These are phyloP conservation scores for Tringa solitaria DNA, from an alignment of 2,113 vertebrate species.

Conservation along the genomic window DNA sequence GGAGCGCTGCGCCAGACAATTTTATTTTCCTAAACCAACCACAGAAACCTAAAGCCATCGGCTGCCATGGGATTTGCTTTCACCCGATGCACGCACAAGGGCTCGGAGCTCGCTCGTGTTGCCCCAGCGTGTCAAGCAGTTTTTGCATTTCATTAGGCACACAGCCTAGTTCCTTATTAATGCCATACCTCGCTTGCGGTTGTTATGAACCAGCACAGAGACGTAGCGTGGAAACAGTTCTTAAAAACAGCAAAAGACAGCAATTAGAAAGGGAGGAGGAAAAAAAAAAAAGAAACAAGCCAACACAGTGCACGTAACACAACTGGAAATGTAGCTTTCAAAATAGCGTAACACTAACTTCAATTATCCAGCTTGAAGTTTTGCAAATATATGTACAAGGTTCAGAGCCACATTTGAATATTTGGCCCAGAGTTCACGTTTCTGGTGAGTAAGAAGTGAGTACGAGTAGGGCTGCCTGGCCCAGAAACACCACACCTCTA, in stretches of 20 bases:
- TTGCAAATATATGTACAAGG: constrained; percentile 35
- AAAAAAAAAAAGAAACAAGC: too few species aligned
- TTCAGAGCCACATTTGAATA: constrained; percentile 11
- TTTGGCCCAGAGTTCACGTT: constrained; percentile 21
- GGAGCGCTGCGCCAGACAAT: neutral
- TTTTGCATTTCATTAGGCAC: constrained; percentile 43
- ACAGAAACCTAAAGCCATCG: neutral
- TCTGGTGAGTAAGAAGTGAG: neutral
- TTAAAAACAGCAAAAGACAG: constrained; percentile 35
- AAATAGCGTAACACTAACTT: neutral
- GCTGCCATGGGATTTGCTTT: neutral
- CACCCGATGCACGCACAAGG: neutral
- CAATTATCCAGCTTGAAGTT: neutral
- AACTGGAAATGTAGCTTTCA: constrained; percentile 40
- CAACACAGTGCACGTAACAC: neutral
- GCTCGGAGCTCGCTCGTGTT: neutral
- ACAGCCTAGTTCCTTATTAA: constrained; percentile 49
- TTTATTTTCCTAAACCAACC: neutral
- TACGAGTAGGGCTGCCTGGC: neutral
- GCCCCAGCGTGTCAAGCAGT: neutral
- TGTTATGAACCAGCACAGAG: neutral
- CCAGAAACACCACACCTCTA: constrained; percentile 7
- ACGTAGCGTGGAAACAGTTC: constrained; percentile 4
- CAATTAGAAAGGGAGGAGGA: constrained; percentile 33
- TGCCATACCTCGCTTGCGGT: constrained; percentile 17